Conservation (phyloP, 2,888 invertebrate genomes). For the Eupithecia vulgata region DNA sequence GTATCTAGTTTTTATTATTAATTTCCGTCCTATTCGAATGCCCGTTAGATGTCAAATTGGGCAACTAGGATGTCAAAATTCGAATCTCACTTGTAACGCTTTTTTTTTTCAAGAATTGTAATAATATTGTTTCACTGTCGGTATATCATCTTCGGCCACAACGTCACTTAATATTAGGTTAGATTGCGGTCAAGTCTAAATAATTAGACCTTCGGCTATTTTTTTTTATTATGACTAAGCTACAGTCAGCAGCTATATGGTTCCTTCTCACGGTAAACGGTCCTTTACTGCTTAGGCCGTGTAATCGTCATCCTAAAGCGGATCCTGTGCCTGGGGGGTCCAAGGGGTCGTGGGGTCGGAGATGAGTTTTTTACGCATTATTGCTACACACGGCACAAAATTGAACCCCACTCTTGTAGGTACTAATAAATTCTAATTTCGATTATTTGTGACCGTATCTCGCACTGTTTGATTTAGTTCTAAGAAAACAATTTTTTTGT, state of each 20-base stretch:
- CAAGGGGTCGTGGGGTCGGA: conserved; percentile 64
- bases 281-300: neutral
- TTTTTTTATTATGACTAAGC: neutral
- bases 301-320: conserved; percentile 19
- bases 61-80: neutral
- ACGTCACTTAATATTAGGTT: no score
- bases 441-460: conserved; percentile 67
- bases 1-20: no score
- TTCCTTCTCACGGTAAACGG: neutral
- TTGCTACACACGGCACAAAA: conserved; percentile 78
- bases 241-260: neutral
- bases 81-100: neutral
- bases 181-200: no score
- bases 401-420: conserved; percentile 65
- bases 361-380: conserved; percentile 84
- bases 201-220: no score
- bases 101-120: neutral
- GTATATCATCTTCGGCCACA: no score
- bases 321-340: conserved; percentile 41
- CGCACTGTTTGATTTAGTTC: conserved; percentile 46
- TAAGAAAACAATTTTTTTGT: conserved; percentile 47
- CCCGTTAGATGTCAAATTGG: neutral
- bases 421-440: conserved; percentile 78
- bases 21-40: neutral
- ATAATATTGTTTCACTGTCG: no score